Evolutionary conservation across 2,888 invertebrate species (phyloP), one percentile per base, ranked within the genome.

Genomic region (Hemaris fuciformis): DNA sequence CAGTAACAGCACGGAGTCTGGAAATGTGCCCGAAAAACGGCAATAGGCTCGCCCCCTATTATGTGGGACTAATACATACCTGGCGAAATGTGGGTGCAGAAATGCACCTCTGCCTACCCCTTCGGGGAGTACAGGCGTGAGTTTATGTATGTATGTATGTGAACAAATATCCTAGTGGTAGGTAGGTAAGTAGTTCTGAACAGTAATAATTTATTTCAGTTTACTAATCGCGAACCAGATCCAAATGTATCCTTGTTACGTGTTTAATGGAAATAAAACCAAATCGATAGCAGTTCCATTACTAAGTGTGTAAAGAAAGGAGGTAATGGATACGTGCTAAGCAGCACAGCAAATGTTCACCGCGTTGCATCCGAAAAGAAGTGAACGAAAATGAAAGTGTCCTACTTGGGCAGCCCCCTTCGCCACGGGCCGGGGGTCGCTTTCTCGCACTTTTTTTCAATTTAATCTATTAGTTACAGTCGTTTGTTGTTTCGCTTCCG

Each of bases 311-410:
- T 69, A 79, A 84, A 79, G 81, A 85, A 87, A 86, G 81, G 84
- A 85, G 84, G 86, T 85, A 84, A 85, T 80, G 84, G 83, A 83
- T 80, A 84, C 85, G 81, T 77, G 87, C 80, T 86, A 86, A 87
- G 84, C 85, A 83, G 83, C 81, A 77, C 81, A 78, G 83, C 81
- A 86, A 88, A 86, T 83, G 84, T 80, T 82, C 79, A 80, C 75
- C 78, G 81, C 80, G 81, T 78, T 88, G 88, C 88, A 91, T 89
- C 89, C 85, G 85, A 91, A 91, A 91, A 91, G 89, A 91, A 91
- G 90, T 87, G 85, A 91, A 91, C 87, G 92, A 92, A 89, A 92
- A 90, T 88, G 92, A 91, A 91, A 92, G 91, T 92, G 90, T 78
- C 91, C 91, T 71, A 91, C 87, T 84, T 91, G 75, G 77, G 70